Base-by-base conservation (phyloP, 2,888 invertebrate species). In the Pyrrhosoma nymphula region DNA sequence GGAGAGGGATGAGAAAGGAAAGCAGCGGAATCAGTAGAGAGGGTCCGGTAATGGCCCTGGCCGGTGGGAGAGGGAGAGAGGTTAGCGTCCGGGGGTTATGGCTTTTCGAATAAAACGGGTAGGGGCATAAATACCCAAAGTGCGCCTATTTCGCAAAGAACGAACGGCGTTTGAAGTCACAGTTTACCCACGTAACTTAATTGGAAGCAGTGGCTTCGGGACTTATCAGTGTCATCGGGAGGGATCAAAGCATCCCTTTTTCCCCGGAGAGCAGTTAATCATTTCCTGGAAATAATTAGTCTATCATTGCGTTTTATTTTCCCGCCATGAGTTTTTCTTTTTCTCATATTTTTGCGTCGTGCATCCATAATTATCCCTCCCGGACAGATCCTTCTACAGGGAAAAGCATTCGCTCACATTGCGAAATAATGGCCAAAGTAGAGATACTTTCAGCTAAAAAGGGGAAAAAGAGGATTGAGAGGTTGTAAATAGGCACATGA, bases 131-230 rank as follows among this genome's bases (percentile, higher is more conserved):
- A 82, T 82, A 82, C 82, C 14, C 82, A 35, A 47, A 82, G 30
- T 16, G 30, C 4, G 30, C 35, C 82, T 30, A 35, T 35, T 47
- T 82, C 30, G 82, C 35, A 82, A 82, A 82, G 82, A 82, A 82
- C 82, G 82, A 35, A 0, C 82, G 30, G 82, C 30, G 35, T 82
- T 82, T 82, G 82, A 35, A 82, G 82, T 82, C 82, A 30, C 82
- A 82, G 82, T 82, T 30, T 82, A 18, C 35, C 82, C 82, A 35
- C 35, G 26, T 35, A 35, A 82, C 35, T 82, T 35, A 82, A 82
- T 82, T 82, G 82, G 82, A 35, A 82, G 30, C 82, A 82, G 82
- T 82, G 82, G 82, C 82, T 82, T 82, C 82, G 26, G 82, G 30
- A 35, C 82, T 35, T 82, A 82, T 82, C 82, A 82, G 82, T 82